A percentile compares a stretch with the other conserved stretches of the same genome.
phyloP scores from a whole-genome alignment of 2,888 invertebrate genomes.

The Caenorhabditis sp. region DNA sequence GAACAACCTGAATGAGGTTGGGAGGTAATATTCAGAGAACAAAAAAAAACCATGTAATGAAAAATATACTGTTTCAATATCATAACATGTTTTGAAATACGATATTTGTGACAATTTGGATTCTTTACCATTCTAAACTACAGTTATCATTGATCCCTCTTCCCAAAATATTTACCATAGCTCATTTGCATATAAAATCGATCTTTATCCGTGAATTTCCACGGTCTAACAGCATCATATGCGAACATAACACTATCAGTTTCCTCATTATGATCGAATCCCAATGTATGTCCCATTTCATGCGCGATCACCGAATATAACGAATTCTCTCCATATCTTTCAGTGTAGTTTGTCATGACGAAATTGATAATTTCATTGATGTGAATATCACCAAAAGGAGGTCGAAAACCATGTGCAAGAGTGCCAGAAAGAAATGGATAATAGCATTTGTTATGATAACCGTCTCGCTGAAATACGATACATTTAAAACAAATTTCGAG shows the following conservation, averaged over 20 bases:
- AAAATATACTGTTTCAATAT: no score
- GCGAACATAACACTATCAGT: constrained; percentile 36
- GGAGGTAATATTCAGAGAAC: no score
- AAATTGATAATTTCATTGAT: constrained; percentile 31
- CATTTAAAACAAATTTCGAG: no score
- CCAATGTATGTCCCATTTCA: constrained; percentile 43
- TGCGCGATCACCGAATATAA: constrained; percentile 35
- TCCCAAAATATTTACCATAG: neutral
- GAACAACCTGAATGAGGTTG: no score
- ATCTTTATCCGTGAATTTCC: constrained; percentile 32
- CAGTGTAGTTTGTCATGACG: constrained; percentile 30
- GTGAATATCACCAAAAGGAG: constrained; percentile 37
- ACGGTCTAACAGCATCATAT: constrained; percentile 25
- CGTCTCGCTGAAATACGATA: neutral
- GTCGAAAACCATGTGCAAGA: constrained; percentile 34
- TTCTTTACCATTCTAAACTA: neutral
- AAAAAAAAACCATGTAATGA: no score
- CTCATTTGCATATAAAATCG: constrained; percentile 27
- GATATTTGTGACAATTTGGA: no score
- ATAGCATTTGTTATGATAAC: constrained; percentile 15
- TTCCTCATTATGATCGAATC: constrained; percentile 37
- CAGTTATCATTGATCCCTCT: neutral
- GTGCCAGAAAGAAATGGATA: constrained; percentile 17
- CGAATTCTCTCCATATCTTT: constrained; percentile 18
- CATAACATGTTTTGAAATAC: no score